Evolutionary conservation across 2,797 vertebrate species (phyloP).

Genomic region (Peromyscus eremicus): DNA sequence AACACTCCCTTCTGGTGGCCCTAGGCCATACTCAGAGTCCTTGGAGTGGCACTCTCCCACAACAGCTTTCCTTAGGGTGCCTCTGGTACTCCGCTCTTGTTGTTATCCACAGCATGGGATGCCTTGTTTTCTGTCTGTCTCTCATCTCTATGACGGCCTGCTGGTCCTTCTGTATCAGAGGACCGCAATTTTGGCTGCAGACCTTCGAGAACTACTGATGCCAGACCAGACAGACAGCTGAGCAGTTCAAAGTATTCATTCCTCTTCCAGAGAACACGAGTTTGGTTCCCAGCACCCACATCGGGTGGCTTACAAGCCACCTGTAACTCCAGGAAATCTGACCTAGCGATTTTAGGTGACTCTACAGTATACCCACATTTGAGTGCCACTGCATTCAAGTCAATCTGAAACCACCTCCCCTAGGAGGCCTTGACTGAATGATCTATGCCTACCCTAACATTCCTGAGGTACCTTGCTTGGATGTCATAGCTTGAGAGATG

Average conservation of each 20-base stretch:
- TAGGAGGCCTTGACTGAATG: background rate
- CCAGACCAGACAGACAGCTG: background rate
- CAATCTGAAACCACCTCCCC: background rate
- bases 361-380: background rate
- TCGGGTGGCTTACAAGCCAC: background rate
- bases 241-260: background rate
- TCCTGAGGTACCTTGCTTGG: background rate
- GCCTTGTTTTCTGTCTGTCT: background rate
- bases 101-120: background rate
- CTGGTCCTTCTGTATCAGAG: background rate
- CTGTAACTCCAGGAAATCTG: background rate
- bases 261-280: background rate
- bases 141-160: background rate
- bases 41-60: background rate
- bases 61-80: background rate
- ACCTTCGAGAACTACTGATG: background rate
- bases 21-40: background rate
- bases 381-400: background rate
- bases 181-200: background rate
- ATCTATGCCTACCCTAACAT: background rate
- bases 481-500: conserved; percentile 32
- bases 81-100: background rate
- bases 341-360: background rate
- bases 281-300: background rate
- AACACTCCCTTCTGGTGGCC: background rate